phyloP scores from a whole-genome alignment of 1,140 invertebrate genomes.

The Monochamus saltuarius region DNA sequence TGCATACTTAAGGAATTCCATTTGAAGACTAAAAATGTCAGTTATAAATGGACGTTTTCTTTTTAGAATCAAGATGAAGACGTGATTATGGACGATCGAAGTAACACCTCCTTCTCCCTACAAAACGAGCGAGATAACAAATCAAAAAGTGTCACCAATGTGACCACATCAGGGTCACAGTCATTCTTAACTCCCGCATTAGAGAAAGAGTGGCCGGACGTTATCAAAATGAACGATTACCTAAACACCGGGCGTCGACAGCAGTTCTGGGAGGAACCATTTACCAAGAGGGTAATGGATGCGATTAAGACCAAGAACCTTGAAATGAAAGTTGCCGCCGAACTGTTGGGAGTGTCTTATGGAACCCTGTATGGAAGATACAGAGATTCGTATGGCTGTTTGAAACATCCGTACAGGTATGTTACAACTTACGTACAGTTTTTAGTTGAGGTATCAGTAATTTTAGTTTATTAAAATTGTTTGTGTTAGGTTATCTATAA shows the following conservation, averaged over 20 bases:
- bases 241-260: constrained; percentile 79
- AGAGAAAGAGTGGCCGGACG: constrained; percentile 70
- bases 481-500: too few species aligned
- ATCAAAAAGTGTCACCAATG: constrained; percentile 29
- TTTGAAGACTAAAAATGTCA: too few species aligned
- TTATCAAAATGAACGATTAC: constrained; percentile 87
- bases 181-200: constrained; percentile 46
- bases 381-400: constrained; percentile 82
- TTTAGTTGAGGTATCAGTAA: constrained; percentile 4
- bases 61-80: constrained; percentile 35
- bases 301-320: constrained; percentile 85
- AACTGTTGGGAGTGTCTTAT: constrained; percentile 84
- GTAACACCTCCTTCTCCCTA: constrained; percentile 30
- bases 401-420: constrained; percentile 78
- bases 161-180: constrained; percentile 37
- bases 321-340: constrained; percentile 91
- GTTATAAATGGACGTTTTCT: background rate
- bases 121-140: constrained; percentile 12
- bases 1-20: too few species aligned
- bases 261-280: constrained; percentile 89
- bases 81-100: constrained; percentile 30
- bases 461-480: too few species aligned
- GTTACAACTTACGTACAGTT: constrained; percentile 10
- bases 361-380: constrained; percentile 86
- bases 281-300: constrained; percentile 81